These are phyloP conservation scores for Boleophthalmus pectinirostris DNA, from an alignment of 2,113 vertebrate genomes.

Conservation along the genomic window DNA sequence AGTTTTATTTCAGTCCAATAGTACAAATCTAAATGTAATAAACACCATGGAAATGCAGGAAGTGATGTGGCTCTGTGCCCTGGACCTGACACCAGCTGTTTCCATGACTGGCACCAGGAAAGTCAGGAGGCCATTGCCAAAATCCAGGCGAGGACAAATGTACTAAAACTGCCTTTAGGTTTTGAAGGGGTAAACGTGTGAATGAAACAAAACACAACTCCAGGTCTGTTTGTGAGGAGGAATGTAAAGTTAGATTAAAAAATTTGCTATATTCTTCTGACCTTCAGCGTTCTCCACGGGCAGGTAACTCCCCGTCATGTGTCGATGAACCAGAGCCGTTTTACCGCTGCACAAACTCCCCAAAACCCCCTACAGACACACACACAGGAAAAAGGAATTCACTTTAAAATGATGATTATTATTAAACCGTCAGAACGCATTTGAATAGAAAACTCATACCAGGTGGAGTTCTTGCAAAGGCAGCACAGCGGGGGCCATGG, in stretches of 20 bases:
- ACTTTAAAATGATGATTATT: not conserved
- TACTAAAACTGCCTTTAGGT: too few species aligned
- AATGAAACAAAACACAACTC: too few species aligned
- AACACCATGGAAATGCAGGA: too few species aligned
- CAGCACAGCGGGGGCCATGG: slow-evolving; percentile 84
- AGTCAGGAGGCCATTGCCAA: too few species aligned
- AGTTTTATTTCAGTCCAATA: too few species aligned
- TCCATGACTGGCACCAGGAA: too few species aligned
- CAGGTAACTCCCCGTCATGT: slow-evolving; percentile 92
- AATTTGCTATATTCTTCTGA: slow-evolving; percentile 35
- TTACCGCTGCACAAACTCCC: slow-evolving; percentile 89
- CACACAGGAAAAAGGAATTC: not conserved
- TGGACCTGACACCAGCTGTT: too few species aligned
- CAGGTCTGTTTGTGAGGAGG: too few species aligned
- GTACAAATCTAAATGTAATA: too few species aligned
- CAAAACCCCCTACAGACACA: slow-evolving; percentile 83
- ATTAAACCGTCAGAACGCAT: not conserved
- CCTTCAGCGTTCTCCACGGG: slow-evolving; percentile 88
- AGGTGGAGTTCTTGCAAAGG: slow-evolving; percentile 89
- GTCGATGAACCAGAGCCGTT: slow-evolving; percentile 90
- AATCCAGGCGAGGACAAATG: too few species aligned
- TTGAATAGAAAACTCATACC: slow-evolving; percentile 74
- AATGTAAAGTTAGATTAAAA: slow-evolving; percentile 14
- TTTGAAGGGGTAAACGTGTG: too few species aligned
- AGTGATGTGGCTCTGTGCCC: too few species aligned